phyloP scores from a whole-genome alignment of 2,888 invertebrate species.

The Anticlea derivata region DNA sequence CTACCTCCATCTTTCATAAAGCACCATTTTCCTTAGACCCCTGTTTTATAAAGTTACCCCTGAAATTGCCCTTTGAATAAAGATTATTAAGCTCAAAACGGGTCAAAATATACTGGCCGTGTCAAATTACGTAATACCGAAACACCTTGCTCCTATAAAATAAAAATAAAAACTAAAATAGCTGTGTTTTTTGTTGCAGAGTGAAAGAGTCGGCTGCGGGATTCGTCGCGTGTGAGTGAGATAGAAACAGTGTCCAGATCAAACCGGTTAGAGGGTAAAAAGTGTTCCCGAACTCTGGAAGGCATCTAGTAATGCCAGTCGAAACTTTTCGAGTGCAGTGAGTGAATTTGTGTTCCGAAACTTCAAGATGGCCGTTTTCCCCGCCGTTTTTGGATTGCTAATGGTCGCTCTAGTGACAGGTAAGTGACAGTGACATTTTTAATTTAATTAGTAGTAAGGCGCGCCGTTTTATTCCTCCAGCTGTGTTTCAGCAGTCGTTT shows the following conservation, averaged over 20 bases:
- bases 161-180: constrained; percentile 49
- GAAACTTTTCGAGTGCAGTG: constrained; percentile 50
- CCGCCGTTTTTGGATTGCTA: constrained; percentile 74
- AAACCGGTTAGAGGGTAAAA: constrained; percentile 48
- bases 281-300: constrained; percentile 57
- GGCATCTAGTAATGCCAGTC: constrained; percentile 68
- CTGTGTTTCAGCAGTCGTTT: not conserved
- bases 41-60: constrained; percentile 11
- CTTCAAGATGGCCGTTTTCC: constrained; percentile 71
- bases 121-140: constrained; percentile 39
- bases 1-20: constrained; percentile 40
- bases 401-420: constrained; percentile 68
- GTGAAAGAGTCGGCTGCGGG: constrained; percentile 50
- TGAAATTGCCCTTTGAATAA: constrained; percentile 1
- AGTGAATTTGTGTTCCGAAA: constrained; percentile 37
- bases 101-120: constrained; percentile 22
- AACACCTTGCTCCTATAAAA: constrained; percentile 46
- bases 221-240: constrained; percentile 45
- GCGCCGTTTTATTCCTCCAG: constrained; percentile 4
- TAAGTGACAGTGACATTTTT: constrained; percentile 41
- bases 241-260: constrained; percentile 55
- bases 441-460: constrained; percentile 11
- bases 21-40: constrained; percentile 23
- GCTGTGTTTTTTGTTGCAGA: constrained; percentile 73
- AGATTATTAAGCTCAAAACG: constrained; percentile 14